Conservation (phyloP, 23 tunicate genomes). For the Clavelina lepadiformis region DNA sequence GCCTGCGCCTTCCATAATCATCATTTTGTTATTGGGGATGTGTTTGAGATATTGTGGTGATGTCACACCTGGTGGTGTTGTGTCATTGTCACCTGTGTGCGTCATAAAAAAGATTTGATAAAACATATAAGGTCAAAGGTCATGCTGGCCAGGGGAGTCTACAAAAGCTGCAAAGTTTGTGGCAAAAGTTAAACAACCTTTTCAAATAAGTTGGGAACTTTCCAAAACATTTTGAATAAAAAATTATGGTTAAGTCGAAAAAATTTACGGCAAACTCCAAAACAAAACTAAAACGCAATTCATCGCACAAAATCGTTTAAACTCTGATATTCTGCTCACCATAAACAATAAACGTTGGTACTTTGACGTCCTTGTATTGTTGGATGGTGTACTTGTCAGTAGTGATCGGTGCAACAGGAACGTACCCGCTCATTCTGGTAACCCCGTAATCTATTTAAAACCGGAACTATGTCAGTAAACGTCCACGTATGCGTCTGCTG, state of each 20-base stretch:
- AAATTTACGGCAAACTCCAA: background rate
- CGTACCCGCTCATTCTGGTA: constrained; percentile 16
- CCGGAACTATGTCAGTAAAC: background rate
- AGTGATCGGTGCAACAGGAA: constrained; percentile 60
- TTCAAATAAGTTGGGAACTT: too few relatives aligned
- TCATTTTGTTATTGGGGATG: constrained; percentile 36
- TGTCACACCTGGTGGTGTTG: background rate
- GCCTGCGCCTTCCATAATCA: constrained; percentile 51
- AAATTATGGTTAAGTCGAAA: background rate
- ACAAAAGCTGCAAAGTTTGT: too few relatives aligned
- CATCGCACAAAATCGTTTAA: background rate
- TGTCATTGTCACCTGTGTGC: constrained; percentile 66
- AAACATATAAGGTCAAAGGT: background rate
- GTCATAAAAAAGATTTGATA: too few relatives aligned
- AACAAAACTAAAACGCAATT: background rate
- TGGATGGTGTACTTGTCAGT: constrained; percentile 36
- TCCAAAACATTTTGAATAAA: background rate
- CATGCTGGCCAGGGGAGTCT: too few relatives aligned
- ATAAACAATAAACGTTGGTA: constrained; percentile 71
- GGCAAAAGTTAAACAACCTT: too few relatives aligned
- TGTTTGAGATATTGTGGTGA: constrained; percentile 18
- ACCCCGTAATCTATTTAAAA: constrained; percentile 1
- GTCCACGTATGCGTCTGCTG: background rate
- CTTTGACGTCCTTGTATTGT: constrained; percentile 23
- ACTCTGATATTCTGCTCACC: constrained; percentile 32